Conservation (phyloP, 2,888 invertebrate genomes). For the Melanostoma mellinum region DNA sequence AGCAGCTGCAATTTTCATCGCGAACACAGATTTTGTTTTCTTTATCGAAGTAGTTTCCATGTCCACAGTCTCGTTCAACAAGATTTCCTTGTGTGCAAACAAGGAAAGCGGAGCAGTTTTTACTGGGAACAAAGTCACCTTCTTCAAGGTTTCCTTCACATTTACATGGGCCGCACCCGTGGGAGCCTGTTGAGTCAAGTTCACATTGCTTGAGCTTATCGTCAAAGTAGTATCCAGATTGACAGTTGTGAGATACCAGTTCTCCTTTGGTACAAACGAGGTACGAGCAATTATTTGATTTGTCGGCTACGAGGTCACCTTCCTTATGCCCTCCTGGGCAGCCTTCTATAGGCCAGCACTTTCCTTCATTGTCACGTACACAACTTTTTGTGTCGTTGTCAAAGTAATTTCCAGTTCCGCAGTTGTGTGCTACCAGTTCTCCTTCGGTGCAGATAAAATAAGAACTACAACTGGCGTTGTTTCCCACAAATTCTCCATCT, state of each 20-base stretch:
- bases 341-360: constrained; percentile 15
- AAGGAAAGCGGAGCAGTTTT: constrained; percentile 73
- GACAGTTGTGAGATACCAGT: constrained; percentile 72
- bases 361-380: constrained; percentile 34
- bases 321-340: constrained; percentile 22
- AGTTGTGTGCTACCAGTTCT: constrained; percentile 64
- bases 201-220: neutral
- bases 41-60: constrained; percentile 73
- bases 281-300: constrained; percentile 74
- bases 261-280: constrained; percentile 54
- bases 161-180: constrained; percentile 1
- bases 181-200: neutral
- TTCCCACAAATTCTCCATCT: constrained; percentile 35
- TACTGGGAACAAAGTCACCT: constrained; percentile 46
- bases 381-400: constrained; percentile 29
- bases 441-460: constrained; percentile 75
- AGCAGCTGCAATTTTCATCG: constrained; percentile 50
- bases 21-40: constrained; percentile 62
- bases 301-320: constrained; percentile 33
- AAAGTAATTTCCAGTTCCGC: constrained; percentile 66
- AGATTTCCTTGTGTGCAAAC: constrained; percentile 73
- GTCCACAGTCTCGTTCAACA: constrained; percentile 67
- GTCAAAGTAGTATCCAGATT: constrained; percentile 74
- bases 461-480: neutral
- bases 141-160: constrained; percentile 31